Percentiles rank a stretch among this genome's conserved stretches.
These are phyloP conservation scores for Falco peregrinus DNA, from an alignment of 2,797 vertebrate species.

Conservation along the genomic window DNA sequence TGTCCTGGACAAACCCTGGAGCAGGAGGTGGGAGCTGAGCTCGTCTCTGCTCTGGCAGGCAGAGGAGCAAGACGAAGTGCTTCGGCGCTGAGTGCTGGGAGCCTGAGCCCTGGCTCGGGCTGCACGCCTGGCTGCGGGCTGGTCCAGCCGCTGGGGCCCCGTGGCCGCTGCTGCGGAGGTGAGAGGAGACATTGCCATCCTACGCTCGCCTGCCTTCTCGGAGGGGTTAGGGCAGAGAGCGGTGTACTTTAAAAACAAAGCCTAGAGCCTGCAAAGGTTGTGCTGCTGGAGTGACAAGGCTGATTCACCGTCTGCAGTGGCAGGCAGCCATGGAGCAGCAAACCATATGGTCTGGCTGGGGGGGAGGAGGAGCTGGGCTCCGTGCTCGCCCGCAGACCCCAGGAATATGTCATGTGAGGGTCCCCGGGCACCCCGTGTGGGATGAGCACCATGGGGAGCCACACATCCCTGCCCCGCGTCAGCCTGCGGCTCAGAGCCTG, in stretches of 20 bases:
- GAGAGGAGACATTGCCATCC: neutral
- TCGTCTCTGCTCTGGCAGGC: neutral
- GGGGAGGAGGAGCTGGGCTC: neutral
- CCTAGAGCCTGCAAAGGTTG: neutral
- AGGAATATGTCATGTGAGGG: rapidly evolving
- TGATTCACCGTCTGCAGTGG: neutral
- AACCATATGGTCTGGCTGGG: neutral
- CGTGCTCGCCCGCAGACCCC: neutral
- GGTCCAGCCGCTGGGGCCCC: neutral
- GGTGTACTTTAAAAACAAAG: neutral
- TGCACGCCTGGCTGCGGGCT: neutral
- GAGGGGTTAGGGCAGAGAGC: rapidly evolving
- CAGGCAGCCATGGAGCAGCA: neutral
- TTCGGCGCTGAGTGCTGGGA: rapidly evolving
- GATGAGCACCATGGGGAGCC: neutral
- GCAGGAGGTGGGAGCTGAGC: neutral
- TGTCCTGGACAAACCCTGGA: neutral
- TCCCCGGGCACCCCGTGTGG: rapidly evolving
- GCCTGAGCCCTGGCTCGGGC: neutral
- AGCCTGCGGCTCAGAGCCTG: neutral
- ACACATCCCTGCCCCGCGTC: neutral
- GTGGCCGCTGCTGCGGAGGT: rapidly evolving
- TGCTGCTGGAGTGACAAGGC: neutral
- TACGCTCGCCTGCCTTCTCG: neutral
- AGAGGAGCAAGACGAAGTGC: neutral